Evolutionary conservation across 2,113 vertebrate genomes (phyloP), one percentile per base, ranked within the genome.

Genomic region (Miniopterus natalensis): DNA sequence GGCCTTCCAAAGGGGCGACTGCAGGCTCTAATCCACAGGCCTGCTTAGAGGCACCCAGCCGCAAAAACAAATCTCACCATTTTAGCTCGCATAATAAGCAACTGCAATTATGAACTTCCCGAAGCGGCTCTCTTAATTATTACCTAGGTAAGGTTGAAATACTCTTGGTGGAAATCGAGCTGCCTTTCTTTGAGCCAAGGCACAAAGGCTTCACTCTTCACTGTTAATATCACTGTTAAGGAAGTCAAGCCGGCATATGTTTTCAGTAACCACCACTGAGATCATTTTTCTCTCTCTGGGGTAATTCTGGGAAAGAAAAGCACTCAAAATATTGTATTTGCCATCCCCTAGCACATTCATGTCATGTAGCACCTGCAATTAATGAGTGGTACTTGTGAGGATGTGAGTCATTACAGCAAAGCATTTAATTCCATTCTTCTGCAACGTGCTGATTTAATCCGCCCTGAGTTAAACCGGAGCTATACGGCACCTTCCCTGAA

Each of bases 341-440:
- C 93, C 70, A 95, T 96, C 75, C 45, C 40, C 91, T 87, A 81
- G 70, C 66, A 96, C 94, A 95, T 95, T 96, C 85, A 75, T 92
- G 93, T 98, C 94, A 96, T 96, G 97, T 88, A 96, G 96, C 70
- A 95, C 95, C 96, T 96, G 95, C 95, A 94, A 88, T 97, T 97
- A 98, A 97, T 97, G 97, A 96, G 94, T 93, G 79, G 95, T 91
- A 77, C 96, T 97, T 96, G 90, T 91, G 93, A 96, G 93, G 96
- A 93, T 96, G 74, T 93, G 93, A 97, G 88, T 97, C 96, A 96
- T 97, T 97, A 97, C 83, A 87, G 91, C 79, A 94, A 90, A 97
- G 89, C 86, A 78, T 97, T 97, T 97, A 97, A 97, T 97, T 97
- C 95, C 89, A 95, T 97, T 97, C 94, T 98, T 96, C 89, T 97